A percentile compares a stretch with the other conserved stretches of the same genome.
Conservation (phyloP, 2,113 vertebrate species). For the Alectura lathami region DNA sequence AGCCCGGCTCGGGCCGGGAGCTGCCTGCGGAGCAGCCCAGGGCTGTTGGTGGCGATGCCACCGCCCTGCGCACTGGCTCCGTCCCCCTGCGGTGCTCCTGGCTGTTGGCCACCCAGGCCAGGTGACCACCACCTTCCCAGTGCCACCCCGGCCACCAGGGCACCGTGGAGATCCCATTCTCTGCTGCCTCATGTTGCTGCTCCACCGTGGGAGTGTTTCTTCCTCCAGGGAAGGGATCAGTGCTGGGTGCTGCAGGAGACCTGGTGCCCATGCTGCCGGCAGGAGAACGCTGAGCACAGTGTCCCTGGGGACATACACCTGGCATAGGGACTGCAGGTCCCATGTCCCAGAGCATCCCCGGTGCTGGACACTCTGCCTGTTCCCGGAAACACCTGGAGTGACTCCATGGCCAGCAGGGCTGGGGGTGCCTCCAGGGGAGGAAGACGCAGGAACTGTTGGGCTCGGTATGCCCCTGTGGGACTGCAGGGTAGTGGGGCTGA, state of each 20-base stretch:
- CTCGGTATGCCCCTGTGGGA: not conserved
- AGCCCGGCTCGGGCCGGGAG: not conserved
- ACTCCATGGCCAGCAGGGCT: fast-evolving
- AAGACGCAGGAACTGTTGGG: fast-evolving
- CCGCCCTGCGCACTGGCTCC: not conserved
- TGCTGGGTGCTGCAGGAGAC: not conserved
- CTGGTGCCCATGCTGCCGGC: not conserved
- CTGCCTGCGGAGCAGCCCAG: not conserved
- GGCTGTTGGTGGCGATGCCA: not conserved
- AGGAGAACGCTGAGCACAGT: not conserved
- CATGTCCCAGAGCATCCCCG: not conserved
- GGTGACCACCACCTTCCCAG: no score
- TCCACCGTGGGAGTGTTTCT: not conserved
- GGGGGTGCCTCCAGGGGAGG: not conserved
- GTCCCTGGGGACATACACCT: not conserved
- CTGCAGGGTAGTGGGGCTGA: not conserved
- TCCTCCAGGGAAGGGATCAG: not conserved
- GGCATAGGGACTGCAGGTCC: not conserved
- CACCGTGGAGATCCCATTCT: no score
- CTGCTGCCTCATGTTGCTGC: not conserved
- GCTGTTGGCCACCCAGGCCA: not conserved
- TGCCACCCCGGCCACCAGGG: no score
- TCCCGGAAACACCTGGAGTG: not conserved
- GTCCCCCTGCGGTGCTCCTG: not conserved
- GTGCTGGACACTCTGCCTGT: not conserved